Evolutionary conservation across 2,888 invertebrate genomes (phyloP), one percentile per base, ranked within the genome.

Genomic region (Eremobia ochroleuca): DNA sequence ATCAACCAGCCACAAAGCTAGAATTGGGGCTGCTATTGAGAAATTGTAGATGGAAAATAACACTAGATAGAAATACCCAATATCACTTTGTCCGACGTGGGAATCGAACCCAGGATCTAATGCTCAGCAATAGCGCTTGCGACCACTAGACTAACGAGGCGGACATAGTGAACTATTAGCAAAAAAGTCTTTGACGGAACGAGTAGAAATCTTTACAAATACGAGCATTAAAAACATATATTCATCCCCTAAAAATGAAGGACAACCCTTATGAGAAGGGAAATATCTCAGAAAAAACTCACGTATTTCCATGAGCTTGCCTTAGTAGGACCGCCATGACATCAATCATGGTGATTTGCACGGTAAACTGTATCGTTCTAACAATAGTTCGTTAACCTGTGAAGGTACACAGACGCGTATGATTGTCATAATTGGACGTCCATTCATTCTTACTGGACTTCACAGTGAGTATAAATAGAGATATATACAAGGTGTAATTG

Each of bases 291-390:
- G 15, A 73, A 62, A 78, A 72, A 61, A 52, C 52, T 80, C 87
- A 87, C 86, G 81, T 85, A 76, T 78, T 78, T 73, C 31, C 21
- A 61, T 34, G 49, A 75, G 68, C 13, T 49, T 55, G 13, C 77
- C 64, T 40, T 71, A 34, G 81, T 81, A 73, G 25, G 62, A 49
- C 40, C 40, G 58, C 34, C 55, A 40, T 67, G 64, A 62, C 78
- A 89, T 89, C 85, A 77, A 90, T 89, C 87, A 86, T 79, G 72
- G 31, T 66, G 82, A 77, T 46, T 74, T 76, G 76, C 58, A 78
- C 75, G 64, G 80, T 81, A 76, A 88, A 85, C 75, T 79, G 76
- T 73, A 43, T 73, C 15, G 21, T 73, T 71, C 64, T 78, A 79
- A 89, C 86, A 88, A 88, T 87, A 83, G 79, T 87, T 82, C 81